Evolutionary conservation across 2,113 vertebrate genomes (phyloP).

Genomic region (Mus pahari): DNA sequence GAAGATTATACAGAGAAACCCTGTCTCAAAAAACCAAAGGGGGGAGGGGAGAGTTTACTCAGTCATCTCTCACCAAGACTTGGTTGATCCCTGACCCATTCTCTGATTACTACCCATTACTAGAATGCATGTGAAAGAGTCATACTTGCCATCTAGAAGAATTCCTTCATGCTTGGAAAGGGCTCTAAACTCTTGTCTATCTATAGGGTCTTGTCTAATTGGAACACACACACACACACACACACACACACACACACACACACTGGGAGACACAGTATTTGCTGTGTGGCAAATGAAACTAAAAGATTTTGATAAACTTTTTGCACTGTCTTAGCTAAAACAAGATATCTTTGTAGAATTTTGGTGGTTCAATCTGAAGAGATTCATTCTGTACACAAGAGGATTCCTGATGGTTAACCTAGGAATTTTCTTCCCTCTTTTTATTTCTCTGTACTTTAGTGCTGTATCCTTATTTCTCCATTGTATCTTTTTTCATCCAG

Average conservation of each 20-base stretch:
- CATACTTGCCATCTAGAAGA: not conserved
- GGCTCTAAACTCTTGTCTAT: too few relatives aligned
- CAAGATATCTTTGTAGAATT: too few relatives aligned
- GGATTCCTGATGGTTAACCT: not conserved
- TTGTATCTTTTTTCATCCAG: not conserved
- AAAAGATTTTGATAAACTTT: not conserved
- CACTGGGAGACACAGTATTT: not conserved
- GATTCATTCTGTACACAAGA: not conserved
- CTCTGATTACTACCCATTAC: too few relatives aligned
- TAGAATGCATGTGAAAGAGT: not conserved
- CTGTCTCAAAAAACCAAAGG: too few relatives aligned
- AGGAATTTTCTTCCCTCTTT: not conserved
- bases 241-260: too few relatives aligned
- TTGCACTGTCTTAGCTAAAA: not conserved
- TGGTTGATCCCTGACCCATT: not conserved
- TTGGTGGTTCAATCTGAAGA: not conserved
- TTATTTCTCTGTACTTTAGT: not conserved
- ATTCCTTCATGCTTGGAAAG: not conserved
- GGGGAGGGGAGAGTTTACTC: too few relatives aligned
- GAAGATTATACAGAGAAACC: too few relatives aligned
- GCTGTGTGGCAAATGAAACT: not conserved
- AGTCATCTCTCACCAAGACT: not conserved
- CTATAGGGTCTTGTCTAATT: too few relatives aligned
- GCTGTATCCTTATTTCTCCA: not conserved
- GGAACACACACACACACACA: too few relatives aligned